These are phyloP conservation scores for Adrianichthys oophorus DNA, from an alignment of 2,797 vertebrate genomes.

Conservation along the genomic window DNA sequence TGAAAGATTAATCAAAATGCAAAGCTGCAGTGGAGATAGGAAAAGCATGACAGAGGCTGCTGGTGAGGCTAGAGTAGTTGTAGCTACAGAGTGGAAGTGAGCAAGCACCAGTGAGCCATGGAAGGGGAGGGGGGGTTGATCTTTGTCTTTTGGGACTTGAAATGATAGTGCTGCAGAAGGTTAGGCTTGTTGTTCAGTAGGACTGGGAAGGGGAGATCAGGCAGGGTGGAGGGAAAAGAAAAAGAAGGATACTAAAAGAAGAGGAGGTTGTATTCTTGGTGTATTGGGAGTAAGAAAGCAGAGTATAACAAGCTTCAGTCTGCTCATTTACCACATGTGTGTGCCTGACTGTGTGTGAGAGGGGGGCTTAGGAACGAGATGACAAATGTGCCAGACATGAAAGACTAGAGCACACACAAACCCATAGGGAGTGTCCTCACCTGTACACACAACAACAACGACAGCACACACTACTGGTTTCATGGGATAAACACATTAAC, in stretches of 20 bases:
- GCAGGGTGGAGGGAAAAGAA: slow-evolving; percentile 14
- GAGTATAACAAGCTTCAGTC: slow-evolving; percentile 66
- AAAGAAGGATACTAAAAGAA: slow-evolving; percentile 24
- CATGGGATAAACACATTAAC: slow-evolving; percentile 34
- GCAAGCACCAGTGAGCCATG: slow-evolving; percentile 32
- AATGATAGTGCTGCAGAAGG: slow-evolving; percentile 63
- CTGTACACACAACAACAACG: slow-evolving; percentile 32
- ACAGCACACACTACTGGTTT: slow-evolving; percentile 16
- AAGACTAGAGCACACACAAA: slow-evolving; percentile 59
- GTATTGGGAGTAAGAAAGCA: slow-evolving; percentile 55
- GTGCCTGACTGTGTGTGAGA: slow-evolving; percentile 4
- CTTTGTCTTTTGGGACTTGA: slow-evolving; percentile 49
- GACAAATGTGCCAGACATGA: slow-evolving; percentile 73
- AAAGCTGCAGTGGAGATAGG: slow-evolving; percentile 28
- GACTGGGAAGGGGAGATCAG: slow-evolving; percentile 49
- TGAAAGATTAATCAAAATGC: neutral
- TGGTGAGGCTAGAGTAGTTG: slow-evolving; percentile 50
- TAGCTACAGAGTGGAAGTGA: slow-evolving; percentile 43
- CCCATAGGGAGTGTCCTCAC: slow-evolving; percentile 40
- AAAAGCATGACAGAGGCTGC: slow-evolving; percentile 27
- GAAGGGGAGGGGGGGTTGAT: slow-evolving; percentile 39
- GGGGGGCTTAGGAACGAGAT: slow-evolving; percentile 49
- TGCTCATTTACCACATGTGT: slow-evolving; percentile 48
- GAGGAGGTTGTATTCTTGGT: slow-evolving; percentile 58
- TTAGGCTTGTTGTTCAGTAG: slow-evolving; percentile 69